A percentile compares a stretch with the other conserved stretches of the same genome.
These are phyloP conservation scores for Eudasyphora cyanicolor DNA, from an alignment of 2,888 invertebrate species.

Conservation along the genomic window DNA sequence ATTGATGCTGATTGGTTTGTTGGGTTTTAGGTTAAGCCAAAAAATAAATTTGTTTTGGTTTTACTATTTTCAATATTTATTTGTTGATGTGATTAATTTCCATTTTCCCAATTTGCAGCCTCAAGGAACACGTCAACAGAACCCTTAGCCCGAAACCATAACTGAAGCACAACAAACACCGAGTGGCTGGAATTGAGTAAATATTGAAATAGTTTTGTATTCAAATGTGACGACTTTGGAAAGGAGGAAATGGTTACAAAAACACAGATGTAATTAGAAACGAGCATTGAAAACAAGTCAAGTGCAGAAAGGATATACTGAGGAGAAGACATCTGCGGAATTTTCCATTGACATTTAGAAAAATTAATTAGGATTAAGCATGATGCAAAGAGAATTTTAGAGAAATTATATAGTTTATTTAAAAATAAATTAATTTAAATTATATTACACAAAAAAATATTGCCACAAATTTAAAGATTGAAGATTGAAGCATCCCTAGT, in stretches of 20 bases:
- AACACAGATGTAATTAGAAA: neutral
- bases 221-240: neutral
- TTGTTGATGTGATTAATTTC: conserved; percentile 54
- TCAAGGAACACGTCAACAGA: conserved; percentile 26
- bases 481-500: too few relatives aligned
- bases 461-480: too few relatives aligned
- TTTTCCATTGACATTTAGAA: neutral
- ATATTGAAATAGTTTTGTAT: conserved; percentile 16
- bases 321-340: too few relatives aligned
- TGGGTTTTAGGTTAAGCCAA: conserved; percentile 55
- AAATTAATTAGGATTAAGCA: too few relatives aligned
- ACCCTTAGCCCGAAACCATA: conserved; percentile 15
- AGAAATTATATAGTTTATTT: too few relatives aligned
- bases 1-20: conserved; percentile 19
- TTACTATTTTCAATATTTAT: conserved; percentile 42
- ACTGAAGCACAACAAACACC: conserved; percentile 51
- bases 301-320: neutral
- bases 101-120: conserved; percentile 53
- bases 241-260: neutral
- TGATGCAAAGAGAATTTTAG: too few relatives aligned
- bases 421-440: too few relatives aligned
- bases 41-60: conserved; percentile 60
- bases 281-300: neutral
- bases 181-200: neutral
- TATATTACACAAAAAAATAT: too few relatives aligned